Percentiles rank a stretch among this genome's conserved stretches.
These are phyloP conservation scores for Leptosomus discolor DNA, from an alignment of 2,113 vertebrate genomes.

Conservation along the genomic window DNA sequence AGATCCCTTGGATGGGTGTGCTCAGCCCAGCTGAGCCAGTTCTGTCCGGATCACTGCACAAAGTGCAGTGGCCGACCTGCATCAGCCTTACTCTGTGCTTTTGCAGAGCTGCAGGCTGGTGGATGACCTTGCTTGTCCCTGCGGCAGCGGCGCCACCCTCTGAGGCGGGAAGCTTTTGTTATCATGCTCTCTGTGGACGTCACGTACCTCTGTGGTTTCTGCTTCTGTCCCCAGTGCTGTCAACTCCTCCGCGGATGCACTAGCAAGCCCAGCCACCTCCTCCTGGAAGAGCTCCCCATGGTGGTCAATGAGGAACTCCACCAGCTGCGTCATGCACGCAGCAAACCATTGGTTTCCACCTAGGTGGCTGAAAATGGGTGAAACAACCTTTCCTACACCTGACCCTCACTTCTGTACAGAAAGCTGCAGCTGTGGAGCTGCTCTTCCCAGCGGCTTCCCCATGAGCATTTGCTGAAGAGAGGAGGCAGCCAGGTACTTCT, in stretches of 20 bases:
- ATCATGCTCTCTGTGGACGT: neutral
- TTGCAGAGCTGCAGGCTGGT: too few relatives aligned
- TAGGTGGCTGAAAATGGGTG: neutral
- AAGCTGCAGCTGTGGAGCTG: neutral
- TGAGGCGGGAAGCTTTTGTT: neutral
- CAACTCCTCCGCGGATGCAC: constrained; percentile 63
- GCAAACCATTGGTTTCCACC: neutral
- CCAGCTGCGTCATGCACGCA: constrained; percentile 69
- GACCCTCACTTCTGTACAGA: fast-evolving
- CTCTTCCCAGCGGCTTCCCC: neutral
- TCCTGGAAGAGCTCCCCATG: constrained; percentile 80
- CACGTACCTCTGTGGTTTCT: neutral
- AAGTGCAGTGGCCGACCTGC: too few relatives aligned
- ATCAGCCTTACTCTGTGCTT: too few relatives aligned
- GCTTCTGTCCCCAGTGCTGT: neutral
- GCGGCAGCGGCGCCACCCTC: neutral
- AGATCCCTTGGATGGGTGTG: too few relatives aligned
- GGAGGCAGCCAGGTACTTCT: neutral
- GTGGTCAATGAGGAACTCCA: constrained; percentile 83
- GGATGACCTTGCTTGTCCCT: too few relatives aligned
- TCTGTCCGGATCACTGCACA: too few relatives aligned
- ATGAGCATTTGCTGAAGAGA: fast-evolving
- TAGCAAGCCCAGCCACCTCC: constrained; percentile 69
- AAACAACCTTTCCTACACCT: neutral
- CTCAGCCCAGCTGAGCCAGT: too few relatives aligned